Evolutionary conservation across 2,888 invertebrate genomes (phyloP).

Genomic region (Ecdyonurus torrentis): DNA sequence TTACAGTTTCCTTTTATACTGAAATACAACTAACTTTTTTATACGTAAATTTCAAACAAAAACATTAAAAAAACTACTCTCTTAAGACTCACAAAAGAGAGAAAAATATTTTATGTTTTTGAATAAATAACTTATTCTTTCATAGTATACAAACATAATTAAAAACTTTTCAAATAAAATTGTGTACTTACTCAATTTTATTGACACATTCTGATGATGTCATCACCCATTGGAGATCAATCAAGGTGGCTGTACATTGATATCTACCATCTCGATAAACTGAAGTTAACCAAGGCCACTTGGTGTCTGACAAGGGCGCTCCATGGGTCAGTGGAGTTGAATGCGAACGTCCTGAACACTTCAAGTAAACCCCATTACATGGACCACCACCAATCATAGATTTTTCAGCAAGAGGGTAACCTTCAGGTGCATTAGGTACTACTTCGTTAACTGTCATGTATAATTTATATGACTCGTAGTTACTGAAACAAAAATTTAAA

Average conservation of each 20-base stretch:
- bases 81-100: too few relatives aligned
- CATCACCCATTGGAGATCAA: conserved; percentile 49
- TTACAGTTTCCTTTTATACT: not conserved
- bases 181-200: conserved; percentile 26
- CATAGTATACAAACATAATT: too few relatives aligned
- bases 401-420: not conserved
- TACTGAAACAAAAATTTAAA: not conserved
- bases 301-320: not conserved
- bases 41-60: not conserved
- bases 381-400: conserved; percentile 14
- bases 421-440: not conserved
- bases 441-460: not conserved
- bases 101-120: too few relatives aligned
- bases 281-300: conserved; percentile 58
- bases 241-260: conserved; percentile 48
- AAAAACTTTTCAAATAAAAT: too few relatives aligned
- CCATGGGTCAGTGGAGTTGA: not conserved
- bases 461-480: not conserved
- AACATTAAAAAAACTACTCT: not conserved
- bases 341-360: conserved; percentile 26
- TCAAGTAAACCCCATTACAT: conserved; percentile 37
- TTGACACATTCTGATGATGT: conserved; percentile 31
- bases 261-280: conserved; percentile 52
- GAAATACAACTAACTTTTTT: not conserved
- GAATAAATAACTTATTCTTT: too few relatives aligned